A percentile compares a stretch with the other conserved stretches of the same genome.
Conservation (phyloP, 2,797 vertebrate genomes). For the Psittacula echo region DNA sequence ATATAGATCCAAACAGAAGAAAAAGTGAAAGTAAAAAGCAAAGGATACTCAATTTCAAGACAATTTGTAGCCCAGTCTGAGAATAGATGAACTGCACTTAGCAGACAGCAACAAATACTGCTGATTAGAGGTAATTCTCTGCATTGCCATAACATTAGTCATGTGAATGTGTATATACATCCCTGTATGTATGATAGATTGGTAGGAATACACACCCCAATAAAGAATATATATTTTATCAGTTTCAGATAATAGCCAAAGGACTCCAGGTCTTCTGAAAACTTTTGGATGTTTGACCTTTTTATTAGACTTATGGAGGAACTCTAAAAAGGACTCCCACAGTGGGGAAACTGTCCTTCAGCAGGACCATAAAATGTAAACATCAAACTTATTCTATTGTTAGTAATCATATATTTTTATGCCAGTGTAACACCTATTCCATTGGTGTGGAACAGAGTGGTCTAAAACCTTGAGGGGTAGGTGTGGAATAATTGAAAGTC, state of each 20-base stretch:
- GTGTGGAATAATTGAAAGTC: background rate
- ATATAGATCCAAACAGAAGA: background rate
- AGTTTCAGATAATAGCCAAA: background rate
- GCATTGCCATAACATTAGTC: background rate
- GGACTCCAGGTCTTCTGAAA: background rate
- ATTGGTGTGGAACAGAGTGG: background rate
- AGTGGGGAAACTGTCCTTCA: background rate
- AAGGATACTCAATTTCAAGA: background rate
- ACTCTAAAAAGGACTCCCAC: background rate
- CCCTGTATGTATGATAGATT: background rate
- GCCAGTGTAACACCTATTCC: background rate
- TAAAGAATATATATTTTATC: background rate
- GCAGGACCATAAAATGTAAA: background rate
- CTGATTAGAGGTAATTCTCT: background rate
- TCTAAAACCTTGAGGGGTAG: background rate
- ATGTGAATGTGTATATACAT: background rate
- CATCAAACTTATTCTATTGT: background rate
- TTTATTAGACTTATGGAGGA: background rate
- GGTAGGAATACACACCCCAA: background rate
- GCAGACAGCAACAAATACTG: background rate
- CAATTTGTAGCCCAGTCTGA: background rate
- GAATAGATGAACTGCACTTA: background rate
- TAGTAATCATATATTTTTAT: background rate
- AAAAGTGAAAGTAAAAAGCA: background rate
- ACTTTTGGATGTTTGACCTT: background rate